A percentile compares a stretch with the other conserved stretches of the same genome.
Conservation (phyloP, 2,113 vertebrate genomes). For the Halcyon malimbica region DNA sequence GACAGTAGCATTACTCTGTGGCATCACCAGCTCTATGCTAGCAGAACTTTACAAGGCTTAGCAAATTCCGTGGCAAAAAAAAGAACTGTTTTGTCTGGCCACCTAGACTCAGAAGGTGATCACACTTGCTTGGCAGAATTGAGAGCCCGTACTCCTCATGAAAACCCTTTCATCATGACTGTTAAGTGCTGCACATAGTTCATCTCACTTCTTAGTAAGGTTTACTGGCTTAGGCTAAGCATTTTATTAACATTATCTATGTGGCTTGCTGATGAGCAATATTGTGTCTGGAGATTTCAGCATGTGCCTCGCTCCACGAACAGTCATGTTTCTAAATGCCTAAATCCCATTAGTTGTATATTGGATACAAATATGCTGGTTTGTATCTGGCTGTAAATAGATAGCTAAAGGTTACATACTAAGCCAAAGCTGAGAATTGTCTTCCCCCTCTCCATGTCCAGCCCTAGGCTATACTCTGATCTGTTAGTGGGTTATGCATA, state of each 20-base stretch:
- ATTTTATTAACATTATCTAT: background rate
- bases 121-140: background rate
- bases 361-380: background rate
- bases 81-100: background rate
- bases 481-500: slow-evolving; percentile 9
- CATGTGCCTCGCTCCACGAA: background rate
- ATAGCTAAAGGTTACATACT: background rate
- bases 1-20: background rate
- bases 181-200: background rate
- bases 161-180: background rate
- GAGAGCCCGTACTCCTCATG: background rate
- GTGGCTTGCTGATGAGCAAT: background rate
- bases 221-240: background rate
- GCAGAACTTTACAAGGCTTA: background rate
- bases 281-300: background rate
- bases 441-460: background rate
- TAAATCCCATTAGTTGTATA: background rate
- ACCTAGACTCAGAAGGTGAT: background rate
- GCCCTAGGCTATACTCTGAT: slow-evolving; percentile 32
- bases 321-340: background rate
- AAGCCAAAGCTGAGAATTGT: background rate
- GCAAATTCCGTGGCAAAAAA: background rate
- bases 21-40: fast-evolving
- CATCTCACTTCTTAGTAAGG: background rate
- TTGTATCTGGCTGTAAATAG: background rate